Evolutionary conservation across 1,140 invertebrate species (phyloP).

Genomic region (Drosophila quadrilineata): DNA sequence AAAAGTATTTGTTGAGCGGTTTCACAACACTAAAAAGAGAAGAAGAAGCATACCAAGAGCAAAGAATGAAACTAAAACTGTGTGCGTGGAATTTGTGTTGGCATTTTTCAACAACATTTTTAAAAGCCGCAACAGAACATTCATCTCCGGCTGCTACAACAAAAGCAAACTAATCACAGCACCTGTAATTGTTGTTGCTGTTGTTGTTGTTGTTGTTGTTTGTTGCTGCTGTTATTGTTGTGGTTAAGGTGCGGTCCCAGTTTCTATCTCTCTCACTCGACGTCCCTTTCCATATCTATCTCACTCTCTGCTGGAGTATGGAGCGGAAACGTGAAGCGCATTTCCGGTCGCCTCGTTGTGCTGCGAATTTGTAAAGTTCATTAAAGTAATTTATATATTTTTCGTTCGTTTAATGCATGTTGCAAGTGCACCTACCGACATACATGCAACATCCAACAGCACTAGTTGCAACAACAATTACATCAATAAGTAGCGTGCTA

Average conservation of each 20-base stretch:
- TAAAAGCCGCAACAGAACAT: conserved; percentile 62
- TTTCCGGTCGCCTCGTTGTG: conserved; percentile 60
- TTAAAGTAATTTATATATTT: conserved; percentile 79
- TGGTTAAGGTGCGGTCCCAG: conserved; percentile 43
- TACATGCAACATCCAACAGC: conserved; percentile 46
- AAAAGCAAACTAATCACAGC: conserved; percentile 73
- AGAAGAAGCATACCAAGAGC: too few species aligned
- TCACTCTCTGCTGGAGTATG: neutral
- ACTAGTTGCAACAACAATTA: conserved; percentile 59
- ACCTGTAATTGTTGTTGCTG: conserved; percentile 11
- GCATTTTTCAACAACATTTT: conserved; percentile 35
- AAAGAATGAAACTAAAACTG: conserved; percentile 33
- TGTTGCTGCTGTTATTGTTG: conserved; percentile 25
- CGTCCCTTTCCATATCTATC: too few species aligned
- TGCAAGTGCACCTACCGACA: conserved; percentile 69
- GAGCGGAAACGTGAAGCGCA: conserved; percentile 72
- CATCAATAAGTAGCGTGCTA: conserved; percentile 67
- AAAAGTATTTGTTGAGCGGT: conserved; percentile 16
- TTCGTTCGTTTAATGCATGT: conserved; percentile 57
- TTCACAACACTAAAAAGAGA: conserved; percentile 1
- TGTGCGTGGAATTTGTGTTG: conserved; percentile 20
- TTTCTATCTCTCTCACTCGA: neutral
- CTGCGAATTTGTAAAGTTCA: conserved; percentile 79
- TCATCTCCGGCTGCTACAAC: conserved; percentile 62
- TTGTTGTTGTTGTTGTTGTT: conserved; percentile 39